phyloP scores from a whole-genome alignment of 2,888 invertebrate genomes.

The Eilema sororculum region DNA sequence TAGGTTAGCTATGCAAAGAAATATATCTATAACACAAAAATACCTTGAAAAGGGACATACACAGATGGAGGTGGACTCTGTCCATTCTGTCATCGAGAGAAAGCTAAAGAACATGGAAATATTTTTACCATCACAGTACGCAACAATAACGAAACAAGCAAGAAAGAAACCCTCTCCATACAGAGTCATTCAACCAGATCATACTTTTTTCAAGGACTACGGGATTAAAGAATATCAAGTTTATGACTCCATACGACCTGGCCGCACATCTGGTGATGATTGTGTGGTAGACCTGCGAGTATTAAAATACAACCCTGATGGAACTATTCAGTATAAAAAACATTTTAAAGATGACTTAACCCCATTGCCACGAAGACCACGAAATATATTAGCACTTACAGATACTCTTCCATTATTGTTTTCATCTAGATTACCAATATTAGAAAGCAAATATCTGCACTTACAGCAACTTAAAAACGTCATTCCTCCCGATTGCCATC shows the following conservation, averaged over 20 bases:
- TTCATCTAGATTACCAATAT: neutral
- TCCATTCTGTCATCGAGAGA: conserved; percentile 61
- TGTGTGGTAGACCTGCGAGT: conserved; percentile 32
- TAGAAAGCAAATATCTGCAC: neutral
- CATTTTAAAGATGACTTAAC: conserved; percentile 3
- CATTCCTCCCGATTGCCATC: too few species aligned
- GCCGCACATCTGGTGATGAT: conserved; percentile 28
- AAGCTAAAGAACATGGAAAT: conserved; percentile 51
- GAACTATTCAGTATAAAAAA: conserved; percentile 26
- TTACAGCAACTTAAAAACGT: neutral
- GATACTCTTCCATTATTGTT: neutral
- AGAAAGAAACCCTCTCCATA: conserved; percentile 11
- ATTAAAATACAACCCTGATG: conserved; percentile 29
- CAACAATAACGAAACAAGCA: conserved; percentile 16
- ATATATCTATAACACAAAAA: conserved; percentile 46
- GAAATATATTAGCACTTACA: neutral
- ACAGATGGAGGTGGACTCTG: conserved; percentile 45
- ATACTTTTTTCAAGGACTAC: conserved; percentile 14
- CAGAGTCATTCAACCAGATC: conserved; percentile 5
- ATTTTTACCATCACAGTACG: conserved; percentile 23
- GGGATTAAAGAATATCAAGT: conserved; percentile 8
- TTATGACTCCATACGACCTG: conserved; percentile 8
- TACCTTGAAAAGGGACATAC: conserved; percentile 22
- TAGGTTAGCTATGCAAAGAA: conserved; percentile 34
- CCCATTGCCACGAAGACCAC: neutral